A percentile compares a stretch with the other conserved stretches of the same genome.
Evolutionary conservation across 2,888 invertebrate genomes (phyloP).

Genomic region (Idaea aversata): DNA sequence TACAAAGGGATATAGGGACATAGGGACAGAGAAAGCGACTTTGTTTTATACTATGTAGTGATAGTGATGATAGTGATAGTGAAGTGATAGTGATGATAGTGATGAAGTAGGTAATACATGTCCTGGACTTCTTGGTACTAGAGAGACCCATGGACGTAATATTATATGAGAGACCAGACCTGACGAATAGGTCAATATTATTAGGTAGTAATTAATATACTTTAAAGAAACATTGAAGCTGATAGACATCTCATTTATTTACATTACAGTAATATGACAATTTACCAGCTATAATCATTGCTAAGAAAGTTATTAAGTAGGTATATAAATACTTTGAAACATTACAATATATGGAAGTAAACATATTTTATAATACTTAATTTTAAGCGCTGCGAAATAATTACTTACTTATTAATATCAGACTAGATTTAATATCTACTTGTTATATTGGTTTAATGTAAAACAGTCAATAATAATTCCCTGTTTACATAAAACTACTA

Average conservation of each 20-base stretch:
- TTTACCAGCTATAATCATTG: slow-evolving; percentile 42
- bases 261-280: slow-evolving; percentile 47
- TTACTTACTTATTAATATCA: slow-evolving; percentile 17
- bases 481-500: slow-evolving; percentile 32
- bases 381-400: slow-evolving; percentile 23
- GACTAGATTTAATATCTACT: slow-evolving; percentile 31
- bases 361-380: slow-evolving; percentile 12
- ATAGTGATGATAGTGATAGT: too few species aligned
- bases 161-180: too few species aligned
- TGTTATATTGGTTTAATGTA: slow-evolving; percentile 26
- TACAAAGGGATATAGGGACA: too few species aligned
- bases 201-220: background rate
- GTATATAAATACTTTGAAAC: slow-evolving; percentile 42
- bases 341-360: slow-evolving; percentile 46
- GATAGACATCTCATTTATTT: slow-evolving; percentile 69
- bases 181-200: slow-evolving; percentile 24
- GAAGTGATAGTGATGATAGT: too few species aligned
- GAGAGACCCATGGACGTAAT: too few species aligned
- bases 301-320: slow-evolving; percentile 43
- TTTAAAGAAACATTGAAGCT: slow-evolving; percentile 49
- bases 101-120: too few species aligned
- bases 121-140: too few species aligned
- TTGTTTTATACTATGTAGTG: too few species aligned
- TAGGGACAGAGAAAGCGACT: too few species aligned
- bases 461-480: slow-evolving; percentile 43